Evolutionary conservation across 1,140 invertebrate species (phyloP).

Genomic region (Drosophila willistoni): DNA sequence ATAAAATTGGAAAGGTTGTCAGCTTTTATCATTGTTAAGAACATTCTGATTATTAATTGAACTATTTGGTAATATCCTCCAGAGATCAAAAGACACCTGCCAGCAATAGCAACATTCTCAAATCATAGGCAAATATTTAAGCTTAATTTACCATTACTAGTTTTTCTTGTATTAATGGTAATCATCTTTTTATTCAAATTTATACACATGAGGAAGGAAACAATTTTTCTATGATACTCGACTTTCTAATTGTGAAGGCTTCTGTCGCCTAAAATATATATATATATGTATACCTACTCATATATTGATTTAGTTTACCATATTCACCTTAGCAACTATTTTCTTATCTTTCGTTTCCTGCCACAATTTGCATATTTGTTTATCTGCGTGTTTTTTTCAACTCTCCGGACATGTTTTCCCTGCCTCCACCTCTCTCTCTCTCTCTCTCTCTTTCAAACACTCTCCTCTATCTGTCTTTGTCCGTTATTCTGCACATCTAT

Average conservation of each 20-base stretch:
- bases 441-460: background rate
- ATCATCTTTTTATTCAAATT: background rate
- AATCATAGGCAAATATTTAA: no score
- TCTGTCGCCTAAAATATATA: background rate
- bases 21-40: no score
- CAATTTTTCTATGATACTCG: background rate
- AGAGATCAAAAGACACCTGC: no score
- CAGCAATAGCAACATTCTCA: no score
- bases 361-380: conserved; percentile 52
- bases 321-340: conserved; percentile 9
- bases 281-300: background rate
- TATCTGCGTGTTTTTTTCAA: conserved; percentile 16
- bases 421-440: background rate
- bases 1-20: no score
- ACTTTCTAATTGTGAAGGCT: background rate
- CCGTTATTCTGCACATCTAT: conserved; percentile 42
- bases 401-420: background rate
- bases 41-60: no score
- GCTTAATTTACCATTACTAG: background rate
- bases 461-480: conserved; percentile 7
- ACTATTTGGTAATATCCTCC: no score
- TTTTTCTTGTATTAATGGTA: background rate
- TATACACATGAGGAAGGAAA: background rate
- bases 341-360: conserved; percentile 24
- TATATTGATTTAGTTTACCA: conserved; percentile 24